Base-by-base conservation (phyloP, 2,113 vertebrate genomes). In the Eretmochelys imbricata region DNA sequence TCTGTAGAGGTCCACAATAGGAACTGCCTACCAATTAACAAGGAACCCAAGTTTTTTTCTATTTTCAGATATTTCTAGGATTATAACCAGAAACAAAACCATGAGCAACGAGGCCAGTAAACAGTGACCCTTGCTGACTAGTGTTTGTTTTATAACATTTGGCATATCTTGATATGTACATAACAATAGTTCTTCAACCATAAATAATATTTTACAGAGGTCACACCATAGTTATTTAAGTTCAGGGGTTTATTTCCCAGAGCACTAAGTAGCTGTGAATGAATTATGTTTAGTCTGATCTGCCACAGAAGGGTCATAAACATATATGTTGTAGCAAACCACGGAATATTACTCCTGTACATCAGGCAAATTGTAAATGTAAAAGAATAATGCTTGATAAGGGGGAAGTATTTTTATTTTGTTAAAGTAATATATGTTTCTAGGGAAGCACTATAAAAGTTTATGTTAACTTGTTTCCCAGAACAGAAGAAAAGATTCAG, bases 201-300 rank as follows among this genome's bases (percentile, higher is more conserved):
- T 98, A 98, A 98, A 98, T 98, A 98, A 98, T 98, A 98, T 98
- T 98, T 98, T 98, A 98, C 98, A 97, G 98, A 98, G 97, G 98
- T 98, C 98, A 98, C 97, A 95, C 98, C 91, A 76, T 97, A 97
- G 96, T 98, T 98, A 98, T 98, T 98, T 98, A 98, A 97, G 98
- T 98, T 98, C 96, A 98, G 98, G 94, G 98, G 95, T 98, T 98
- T 98, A 97, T 98, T 98, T 98, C 98, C 98, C 98, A 97, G 97
- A 98, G 97, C 97, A 97, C 97, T 97, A 98, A 98, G 98, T 98
- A 98, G 98, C 97, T 97, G 98, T 97, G 98, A 98, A 98, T 98
- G 98, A 98, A 98, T 98, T 98, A 98, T 97, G 97, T 98, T 98
- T 98, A 98, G 98, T 98, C 98, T 98, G 97, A 98, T 97, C 97